Conservation (phyloP, 2,113 vertebrate species). For the Scomber scombrus region DNA sequence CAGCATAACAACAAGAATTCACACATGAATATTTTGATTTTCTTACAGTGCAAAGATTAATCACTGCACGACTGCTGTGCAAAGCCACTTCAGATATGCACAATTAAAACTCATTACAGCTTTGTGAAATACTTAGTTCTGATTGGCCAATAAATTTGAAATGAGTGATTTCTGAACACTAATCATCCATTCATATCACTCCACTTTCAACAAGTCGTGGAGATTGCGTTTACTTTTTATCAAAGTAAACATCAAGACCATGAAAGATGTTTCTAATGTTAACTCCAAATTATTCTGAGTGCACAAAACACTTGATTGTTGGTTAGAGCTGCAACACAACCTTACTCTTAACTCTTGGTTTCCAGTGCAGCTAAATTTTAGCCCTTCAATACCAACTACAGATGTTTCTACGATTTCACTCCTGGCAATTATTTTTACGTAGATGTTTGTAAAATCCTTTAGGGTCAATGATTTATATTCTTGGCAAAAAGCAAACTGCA, state of each 20-base stretch:
- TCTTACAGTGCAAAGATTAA: too few relatives aligned
- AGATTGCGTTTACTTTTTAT: conserved; percentile 16
- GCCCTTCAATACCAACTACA: conserved; percentile 8
- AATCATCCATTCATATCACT: conserved; percentile 29
- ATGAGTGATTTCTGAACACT: conserved; percentile 1
- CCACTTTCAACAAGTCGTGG: conserved; percentile 2
- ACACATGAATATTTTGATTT: not conserved
- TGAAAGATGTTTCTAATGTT: not conserved
- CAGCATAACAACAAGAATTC: not conserved
- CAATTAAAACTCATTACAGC: not conserved
- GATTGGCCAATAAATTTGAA: conserved; percentile 8
- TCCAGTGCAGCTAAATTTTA: conserved; percentile 28
- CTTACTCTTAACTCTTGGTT: conserved; percentile 12
- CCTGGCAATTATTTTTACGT: conserved; percentile 17
- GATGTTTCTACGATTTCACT: conserved; percentile 25
- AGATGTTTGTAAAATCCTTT: conserved; percentile 24
- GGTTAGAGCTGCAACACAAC: conserved; percentile 17
- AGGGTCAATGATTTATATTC: conserved; percentile 21
- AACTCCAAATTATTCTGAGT: conserved; percentile 8
- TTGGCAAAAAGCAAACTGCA: not conserved
- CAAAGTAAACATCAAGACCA: conserved; percentile 8
- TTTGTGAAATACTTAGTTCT: conserved; percentile 8
- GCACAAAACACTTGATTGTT: conserved; percentile 32
- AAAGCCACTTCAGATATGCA: not conserved
- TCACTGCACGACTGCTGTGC: not conserved